Evolutionary conservation across 2,113 vertebrate species (phyloP).

Genomic region (Gadus macrocephalus): DNA sequence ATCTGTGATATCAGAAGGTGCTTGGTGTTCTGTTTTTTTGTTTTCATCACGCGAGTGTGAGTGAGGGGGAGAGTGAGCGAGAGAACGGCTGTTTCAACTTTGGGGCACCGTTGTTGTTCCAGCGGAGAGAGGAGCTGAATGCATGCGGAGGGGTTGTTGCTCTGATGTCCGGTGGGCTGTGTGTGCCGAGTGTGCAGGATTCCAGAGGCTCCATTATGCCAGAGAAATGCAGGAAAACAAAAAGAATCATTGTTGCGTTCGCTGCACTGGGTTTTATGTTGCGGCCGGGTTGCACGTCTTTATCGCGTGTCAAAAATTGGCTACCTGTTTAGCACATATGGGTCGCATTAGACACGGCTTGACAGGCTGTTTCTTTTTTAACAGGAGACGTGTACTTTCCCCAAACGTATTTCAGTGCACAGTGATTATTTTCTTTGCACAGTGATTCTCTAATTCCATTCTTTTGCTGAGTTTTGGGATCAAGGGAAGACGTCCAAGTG

Average conservation of each 20-base stretch:
- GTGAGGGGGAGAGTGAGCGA: constrained; percentile 9
- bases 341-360: constrained; percentile 49
- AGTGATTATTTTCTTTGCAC: background rate
- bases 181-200: constrained; percentile 31
- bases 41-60: constrained; percentile 24
- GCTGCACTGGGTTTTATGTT: constrained; percentile 40
- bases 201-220: constrained; percentile 34
- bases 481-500: constrained; percentile 23
- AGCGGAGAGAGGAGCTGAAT: constrained; percentile 32
- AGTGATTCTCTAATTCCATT: background rate
- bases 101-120: constrained; percentile 27
- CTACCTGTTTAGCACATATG: constrained; percentile 51
- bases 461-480: background rate
- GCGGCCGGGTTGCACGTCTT: constrained; percentile 36
- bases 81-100: constrained; percentile 23
- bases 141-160: constrained; percentile 47
- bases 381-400: constrained; percentile 13
- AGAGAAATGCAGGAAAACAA: constrained; percentile 47
- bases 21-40: background rate
- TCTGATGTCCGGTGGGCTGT: constrained; percentile 33
- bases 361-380: constrained; percentile 37
- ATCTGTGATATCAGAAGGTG: too few species aligned
- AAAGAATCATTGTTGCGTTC: constrained; percentile 61
- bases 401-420: too few species aligned
- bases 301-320: constrained; percentile 42